These are phyloP conservation scores for Parambassis ranga DNA, from an alignment of 2,797 vertebrate species.

Conservation along the genomic window DNA sequence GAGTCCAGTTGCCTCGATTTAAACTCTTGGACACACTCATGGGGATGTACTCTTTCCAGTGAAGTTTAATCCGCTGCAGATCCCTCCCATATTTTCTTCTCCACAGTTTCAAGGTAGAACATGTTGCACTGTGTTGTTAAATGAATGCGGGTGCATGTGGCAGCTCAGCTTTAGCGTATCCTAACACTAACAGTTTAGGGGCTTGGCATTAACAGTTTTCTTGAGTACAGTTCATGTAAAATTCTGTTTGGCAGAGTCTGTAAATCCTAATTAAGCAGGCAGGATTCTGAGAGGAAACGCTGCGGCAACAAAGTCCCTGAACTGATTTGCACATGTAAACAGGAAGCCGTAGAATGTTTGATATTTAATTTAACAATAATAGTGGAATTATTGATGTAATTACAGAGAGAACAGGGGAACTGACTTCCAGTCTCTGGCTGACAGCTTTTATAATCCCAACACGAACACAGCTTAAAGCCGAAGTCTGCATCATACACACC, in stretches of 20 bases:
- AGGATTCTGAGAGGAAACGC: background rate
- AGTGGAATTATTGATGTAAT: background rate
- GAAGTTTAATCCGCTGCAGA: background rate
- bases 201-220: background rate
- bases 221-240: background rate
- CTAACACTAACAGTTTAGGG: background rate
- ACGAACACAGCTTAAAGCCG: background rate
- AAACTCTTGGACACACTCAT: no score
- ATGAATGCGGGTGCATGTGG: background rate
- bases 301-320: background rate
- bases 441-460: background rate
- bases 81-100: background rate
- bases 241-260: background rate
- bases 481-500: no score
- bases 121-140: constrained; percentile 2
- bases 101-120: background rate
- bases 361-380: background rate
- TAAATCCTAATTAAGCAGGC: background rate
- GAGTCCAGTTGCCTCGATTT: no score
- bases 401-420: background rate
- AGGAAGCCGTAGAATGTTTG: background rate
- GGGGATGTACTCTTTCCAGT: no score
- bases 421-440: background rate
- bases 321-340: constrained; percentile 3
- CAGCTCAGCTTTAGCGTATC: background rate